Base-by-base conservation (phyloP, 1,140 invertebrate species). In the Brachionus angularis region DNA sequence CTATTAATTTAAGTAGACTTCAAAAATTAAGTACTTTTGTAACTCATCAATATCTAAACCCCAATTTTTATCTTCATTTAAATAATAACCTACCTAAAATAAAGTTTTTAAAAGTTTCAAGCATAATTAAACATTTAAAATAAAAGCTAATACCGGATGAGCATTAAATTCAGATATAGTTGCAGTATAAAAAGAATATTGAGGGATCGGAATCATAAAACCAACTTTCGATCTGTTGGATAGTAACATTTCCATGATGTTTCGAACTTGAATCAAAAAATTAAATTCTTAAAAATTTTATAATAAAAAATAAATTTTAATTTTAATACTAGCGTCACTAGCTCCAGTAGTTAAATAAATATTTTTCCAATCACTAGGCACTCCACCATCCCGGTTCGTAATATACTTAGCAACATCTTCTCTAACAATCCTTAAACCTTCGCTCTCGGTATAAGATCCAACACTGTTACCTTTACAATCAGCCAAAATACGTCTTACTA, bases 141-240 rank as follows among this genome's bases (percentile, higher is more conserved):
- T n/a, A n/a, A n/a, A n/a, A n/a, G n/a, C n/a, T n/a, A n/a, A n/a
- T n/a, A n/a, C n/a, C n/a, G n/a, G 34, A 36, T 67, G 25, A 55
- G 47, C 61, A 46, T 23, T 47, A 67, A 80, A 81, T 73, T 83
- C 80, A 27, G 80, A 89, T 23, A 97, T 83, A 0, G 92, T 90
- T 1, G 96, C 95, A 1, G 93, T 94, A 82, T 98, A 98, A 0
- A 98, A 82, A 14, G 96, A 96, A 84, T 98, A 99, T 79, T 98
- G 94, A 0, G 96, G 96, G 78, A 97, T 97, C 0, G 96, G 95
- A 74, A 98, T 89, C 89, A 98, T 88, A 49, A 71, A 50, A 12
- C 70, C 70, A 3, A 52, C 27, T 7, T 33, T 33, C 10, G n/a
- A 44, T 31, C 85, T 85, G 58, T 81, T 75, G 23, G 86, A 77